A percentile compares a stretch with the other conserved stretches of the same genome.
Conservation (phyloP, 2,797 vertebrate species). For the Chelmon rostratus region DNA sequence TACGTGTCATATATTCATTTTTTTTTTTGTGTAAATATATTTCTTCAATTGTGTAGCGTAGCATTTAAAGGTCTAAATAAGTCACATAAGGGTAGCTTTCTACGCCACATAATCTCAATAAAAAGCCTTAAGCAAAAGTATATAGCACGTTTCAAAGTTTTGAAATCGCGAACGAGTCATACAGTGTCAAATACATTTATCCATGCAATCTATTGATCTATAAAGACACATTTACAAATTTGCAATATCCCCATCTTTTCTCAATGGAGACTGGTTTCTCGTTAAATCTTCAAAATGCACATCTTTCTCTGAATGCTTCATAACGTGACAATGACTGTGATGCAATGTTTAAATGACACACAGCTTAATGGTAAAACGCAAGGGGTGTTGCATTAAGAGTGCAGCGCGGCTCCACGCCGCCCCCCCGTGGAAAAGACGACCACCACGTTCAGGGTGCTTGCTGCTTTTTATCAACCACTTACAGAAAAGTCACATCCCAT, state of each 20-base stretch:
- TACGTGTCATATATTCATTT: not conserved
- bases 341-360: slow-evolving; percentile 1
- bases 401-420: slow-evolving; percentile 37
- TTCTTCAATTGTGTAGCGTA: not conserved
- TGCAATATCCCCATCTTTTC: too few species aligned
- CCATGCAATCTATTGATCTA: accelerated
- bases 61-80: not conserved
- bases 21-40: too few species aligned
- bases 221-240: not conserved
- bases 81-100: too few species aligned
- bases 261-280: not conserved
- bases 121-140: not conserved
- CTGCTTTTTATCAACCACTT: not conserved
- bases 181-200: not conserved
- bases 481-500: not conserved
- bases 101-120: not conserved
- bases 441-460: too few species aligned
- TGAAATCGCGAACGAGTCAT: not conserved
- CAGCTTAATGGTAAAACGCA: not conserved
- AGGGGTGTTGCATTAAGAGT: not conserved
- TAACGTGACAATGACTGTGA: not conserved
- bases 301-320: not conserved
- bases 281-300: too few species aligned
- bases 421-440: slow-evolving; percentile 39
- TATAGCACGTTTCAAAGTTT: not conserved